Evolutionary conservation across 2,888 invertebrate species (phyloP), one percentile per base, ranked within the genome.

Genomic region (Aproaerema taeniolella): DNA sequence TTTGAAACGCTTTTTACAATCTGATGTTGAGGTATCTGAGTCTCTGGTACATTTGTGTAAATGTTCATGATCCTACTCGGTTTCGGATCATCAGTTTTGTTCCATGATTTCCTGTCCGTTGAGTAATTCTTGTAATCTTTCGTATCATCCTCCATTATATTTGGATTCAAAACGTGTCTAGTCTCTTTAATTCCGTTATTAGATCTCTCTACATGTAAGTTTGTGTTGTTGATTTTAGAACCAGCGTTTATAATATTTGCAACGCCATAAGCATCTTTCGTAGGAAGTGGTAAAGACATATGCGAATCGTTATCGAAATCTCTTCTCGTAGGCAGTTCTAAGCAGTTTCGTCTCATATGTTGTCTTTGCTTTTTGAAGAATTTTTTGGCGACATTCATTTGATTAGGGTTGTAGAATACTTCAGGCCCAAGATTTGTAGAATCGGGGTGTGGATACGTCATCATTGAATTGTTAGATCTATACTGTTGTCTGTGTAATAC

Each of bases 401-500:
- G 97, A 69, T 95, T 94, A 0, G 96, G 95, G 73, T 97, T 96
- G 67, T 96, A 97, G 73, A 97, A 97, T 61, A 94, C 89, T 46
- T 95, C 94, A 0, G 93, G 92, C 0, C 91, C 91, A 0, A 79
- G 50, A 0, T 79, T 77, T 0, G 73, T 73, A 1, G 78, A 85
- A 17, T 90, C 90, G n/a, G n/a, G n/a, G n/a, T n/a, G n/a, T 0
- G 90, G 89, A 42, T 88, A 89, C 0, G 91, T 91, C 55, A 91
- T 90, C 63, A 89, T 88, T 1, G 90, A 90, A 55, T 91, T 91
- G 52, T 91, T 91, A 1, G 90, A 90, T 36, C 93, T 86, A 57
- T 93, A 93, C 55, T 93, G 93, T 48, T 92, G 92, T 38, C 92
- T 80, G 58, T 93, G 92, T 33, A 93, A 56, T 2, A 92, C 90